Conservation (phyloP, 2,888 invertebrate species). For the Plagiodera versicolora region DNA sequence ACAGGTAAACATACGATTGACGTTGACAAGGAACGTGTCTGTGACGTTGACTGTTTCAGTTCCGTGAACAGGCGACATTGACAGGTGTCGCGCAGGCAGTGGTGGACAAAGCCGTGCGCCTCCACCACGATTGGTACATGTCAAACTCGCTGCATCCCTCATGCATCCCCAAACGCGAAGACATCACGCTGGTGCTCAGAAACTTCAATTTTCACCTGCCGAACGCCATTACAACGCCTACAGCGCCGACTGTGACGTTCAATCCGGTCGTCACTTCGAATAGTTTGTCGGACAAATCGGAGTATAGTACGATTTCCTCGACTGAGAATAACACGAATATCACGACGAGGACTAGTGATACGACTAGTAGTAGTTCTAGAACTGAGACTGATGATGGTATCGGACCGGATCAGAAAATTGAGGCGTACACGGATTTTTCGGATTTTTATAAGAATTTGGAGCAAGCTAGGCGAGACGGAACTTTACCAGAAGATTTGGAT, state of each 20-base stretch:
- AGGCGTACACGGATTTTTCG: conserved; percentile 82
- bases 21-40: too few species aligned
- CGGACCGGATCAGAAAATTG: conserved; percentile 66
- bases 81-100: conserved; percentile 84
- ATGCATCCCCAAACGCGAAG: conserved; percentile 67
- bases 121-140: conserved; percentile 78
- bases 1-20: conserved; percentile 61
- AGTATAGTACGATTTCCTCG: conserved; percentile 30
- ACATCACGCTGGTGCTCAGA: conserved; percentile 81
- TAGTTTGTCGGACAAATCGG: conserved; percentile 33
- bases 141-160: conserved; percentile 56
- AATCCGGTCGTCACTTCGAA: conserved; percentile 56
- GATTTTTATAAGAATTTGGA: conserved; percentile 76
- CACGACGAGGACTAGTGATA: conserved; percentile 51
- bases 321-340: conserved; percentile 39
- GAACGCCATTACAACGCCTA: conserved; percentile 62
- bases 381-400: conserved; percentile 56
- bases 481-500: conserved; percentile 65
- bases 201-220: conserved; percentile 83
- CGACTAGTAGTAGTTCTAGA: conserved; percentile 45
- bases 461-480: conserved; percentile 66
- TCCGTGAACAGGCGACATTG: conserved; percentile 76
- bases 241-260: conserved; percentile 60
- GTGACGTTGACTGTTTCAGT: conserved; percentile 58
- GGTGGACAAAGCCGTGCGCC: conserved; percentile 79